Conservation (phyloP, 2,113 vertebrate genomes). For the Pseudorectes ferrugineus region DNA sequence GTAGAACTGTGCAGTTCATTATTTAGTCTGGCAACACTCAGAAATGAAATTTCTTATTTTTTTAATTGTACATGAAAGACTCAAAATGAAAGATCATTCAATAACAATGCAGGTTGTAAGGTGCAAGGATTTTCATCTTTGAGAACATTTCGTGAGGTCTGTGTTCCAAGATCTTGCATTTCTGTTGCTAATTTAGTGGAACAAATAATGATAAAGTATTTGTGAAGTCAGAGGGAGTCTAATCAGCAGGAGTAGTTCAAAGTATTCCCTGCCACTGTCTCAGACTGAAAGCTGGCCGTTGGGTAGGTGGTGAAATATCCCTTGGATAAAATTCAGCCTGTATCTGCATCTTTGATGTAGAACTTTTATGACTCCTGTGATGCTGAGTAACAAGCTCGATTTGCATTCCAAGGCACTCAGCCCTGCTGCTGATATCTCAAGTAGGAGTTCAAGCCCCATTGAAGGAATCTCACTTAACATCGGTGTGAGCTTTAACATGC, state of each 20-base stretch:
- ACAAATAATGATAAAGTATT: conserved; percentile 28
- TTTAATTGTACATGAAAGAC: background rate
- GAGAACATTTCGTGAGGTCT: background rate
- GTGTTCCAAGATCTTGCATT: background rate
- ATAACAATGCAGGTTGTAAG: background rate
- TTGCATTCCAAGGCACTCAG: conserved; percentile 62
- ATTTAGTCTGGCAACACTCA: background rate
- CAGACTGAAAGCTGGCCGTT: background rate
- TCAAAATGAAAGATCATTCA: background rate
- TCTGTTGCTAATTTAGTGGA: conserved; percentile 20
- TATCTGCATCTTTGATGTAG: conserved; percentile 49
- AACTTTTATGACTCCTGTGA: conserved; percentile 40
- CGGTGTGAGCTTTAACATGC: conserved; percentile 54
- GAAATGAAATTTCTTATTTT: background rate
- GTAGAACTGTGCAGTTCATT: background rate
- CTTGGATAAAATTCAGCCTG: conserved; percentile 40
- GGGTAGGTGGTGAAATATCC: conserved; percentile 24
- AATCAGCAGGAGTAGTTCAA: conserved; percentile 14
- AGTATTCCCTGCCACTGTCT: background rate
- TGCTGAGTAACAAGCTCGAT: conserved; percentile 44
- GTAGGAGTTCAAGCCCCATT: conserved; percentile 63
- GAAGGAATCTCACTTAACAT: conserved; percentile 63
- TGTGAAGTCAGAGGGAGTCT: conserved; percentile 5
- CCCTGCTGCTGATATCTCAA: conserved; percentile 59
- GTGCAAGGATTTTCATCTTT: background rate